phyloP scores from a whole-genome alignment of 2,888 invertebrate species.

The Ethmia dodecea region DNA sequence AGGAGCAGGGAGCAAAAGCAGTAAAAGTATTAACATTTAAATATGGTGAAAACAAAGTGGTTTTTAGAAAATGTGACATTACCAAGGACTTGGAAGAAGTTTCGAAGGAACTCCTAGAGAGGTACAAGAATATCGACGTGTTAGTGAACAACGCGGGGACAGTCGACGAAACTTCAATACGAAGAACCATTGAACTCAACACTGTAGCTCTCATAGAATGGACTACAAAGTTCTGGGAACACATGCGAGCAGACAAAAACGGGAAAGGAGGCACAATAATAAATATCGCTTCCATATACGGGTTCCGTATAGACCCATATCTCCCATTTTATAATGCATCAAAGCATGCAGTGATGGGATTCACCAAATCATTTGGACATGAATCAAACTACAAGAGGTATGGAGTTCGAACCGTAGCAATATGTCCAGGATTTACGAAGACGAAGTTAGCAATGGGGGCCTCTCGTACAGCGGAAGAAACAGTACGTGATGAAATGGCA shows the following conservation, averaged over 20 bases:
- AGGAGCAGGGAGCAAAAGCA: no score
- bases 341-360: slow-evolving; percentile 66
- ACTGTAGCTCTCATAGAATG: slow-evolving; percentile 29
- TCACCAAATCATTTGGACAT: slow-evolving; percentile 52
- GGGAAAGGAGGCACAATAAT: slow-evolving; percentile 76
- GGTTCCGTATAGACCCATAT: slow-evolving; percentile 54
- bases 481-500: neutral
- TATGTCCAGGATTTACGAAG: slow-evolving; percentile 44
- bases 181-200: slow-evolving; percentile 32
- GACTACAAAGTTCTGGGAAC: slow-evolving; percentile 60
- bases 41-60: no score
- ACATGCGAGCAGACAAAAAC: slow-evolving; percentile 66
- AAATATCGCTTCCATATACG: slow-evolving; percentile 77
- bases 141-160: no score
- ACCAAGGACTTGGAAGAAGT: no score
- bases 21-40: no score
- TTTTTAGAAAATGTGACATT: no score
- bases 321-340: slow-evolving; percentile 75
- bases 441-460: neutral
- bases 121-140: no score
- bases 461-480: neutral
- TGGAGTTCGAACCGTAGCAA: slow-evolving; percentile 51
- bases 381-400: slow-evolving; percentile 42
- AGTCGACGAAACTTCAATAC: no score
- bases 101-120: no score